These are phyloP conservation scores for Heterocephalus glaber DNA, from an alignment of 2,113 vertebrate genomes.

Conservation along the genomic window DNA sequence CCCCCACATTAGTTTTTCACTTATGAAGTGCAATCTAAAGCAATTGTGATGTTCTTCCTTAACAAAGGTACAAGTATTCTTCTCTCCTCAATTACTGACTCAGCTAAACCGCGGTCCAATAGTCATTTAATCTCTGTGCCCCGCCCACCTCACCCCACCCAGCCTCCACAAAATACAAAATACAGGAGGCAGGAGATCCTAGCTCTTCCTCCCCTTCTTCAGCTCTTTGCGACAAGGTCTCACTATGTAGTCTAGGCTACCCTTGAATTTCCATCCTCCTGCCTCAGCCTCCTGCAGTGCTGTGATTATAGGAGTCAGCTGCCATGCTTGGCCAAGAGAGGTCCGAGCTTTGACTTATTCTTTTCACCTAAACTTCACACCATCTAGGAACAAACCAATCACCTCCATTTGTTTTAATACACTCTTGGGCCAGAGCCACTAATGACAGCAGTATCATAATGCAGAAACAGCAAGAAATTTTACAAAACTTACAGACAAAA, in stretches of 20 bases:
- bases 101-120: neutral
- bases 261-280: neutral
- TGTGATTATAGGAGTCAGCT: neutral
- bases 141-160: neutral
- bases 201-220: neutral
- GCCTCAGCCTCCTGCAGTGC: neutral
- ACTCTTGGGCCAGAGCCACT: neutral
- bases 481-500: constrained; percentile 2
- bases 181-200: neutral
- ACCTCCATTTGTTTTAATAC: neutral
- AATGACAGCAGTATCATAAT: neutral
- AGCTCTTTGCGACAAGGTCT: neutral
- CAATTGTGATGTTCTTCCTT: neutral
- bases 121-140: neutral
- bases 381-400: neutral
- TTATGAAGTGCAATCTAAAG: neutral
- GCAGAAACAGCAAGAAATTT: neutral
- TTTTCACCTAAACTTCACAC: neutral
- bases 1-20: neutral
- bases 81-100: neutral
- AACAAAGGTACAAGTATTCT: neutral
- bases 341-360: neutral
- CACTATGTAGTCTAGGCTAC: neutral
- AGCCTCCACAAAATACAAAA: neutral
- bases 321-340: neutral